Percentiles rank a stretch among this genome's conserved stretches.
phyloP scores from a whole-genome alignment of 23 tunicate genomes.

The Clavelina lepadiformis region DNA sequence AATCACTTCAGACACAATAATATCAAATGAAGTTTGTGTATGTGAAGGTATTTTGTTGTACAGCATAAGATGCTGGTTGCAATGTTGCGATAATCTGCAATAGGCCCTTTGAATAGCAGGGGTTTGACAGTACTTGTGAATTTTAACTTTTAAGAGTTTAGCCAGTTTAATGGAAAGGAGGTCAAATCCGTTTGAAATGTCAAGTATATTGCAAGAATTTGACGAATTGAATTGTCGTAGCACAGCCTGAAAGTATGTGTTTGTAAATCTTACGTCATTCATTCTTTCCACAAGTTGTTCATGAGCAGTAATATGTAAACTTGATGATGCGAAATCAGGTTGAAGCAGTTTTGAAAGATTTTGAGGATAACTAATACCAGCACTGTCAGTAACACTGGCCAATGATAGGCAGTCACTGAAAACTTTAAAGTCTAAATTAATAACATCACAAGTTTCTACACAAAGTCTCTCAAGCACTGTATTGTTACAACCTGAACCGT shows the following conservation, averaged over 20 bases:
- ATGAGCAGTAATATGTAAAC: conserved; percentile 19
- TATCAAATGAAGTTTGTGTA: conserved; percentile 12
- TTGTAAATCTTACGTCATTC: conserved; percentile 25
- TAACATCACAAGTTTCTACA: not conserved
- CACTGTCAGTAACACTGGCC: conserved; percentile 2
- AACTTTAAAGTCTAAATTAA: conserved; percentile 14
- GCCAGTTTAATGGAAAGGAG: conserved; percentile 14
- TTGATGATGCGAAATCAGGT: too few relatives aligned
- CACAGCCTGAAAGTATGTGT: conserved; percentile 29
- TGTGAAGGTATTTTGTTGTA: not conserved
- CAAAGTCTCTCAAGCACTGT: too few relatives aligned
- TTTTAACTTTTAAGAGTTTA: not conserved
- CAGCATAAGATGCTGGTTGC: not conserved
- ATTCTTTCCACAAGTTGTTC: conserved; percentile 36
- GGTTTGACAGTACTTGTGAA: conserved; percentile 44
- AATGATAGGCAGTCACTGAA: conserved; percentile 28
- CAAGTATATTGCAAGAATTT: not conserved
- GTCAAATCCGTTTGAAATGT: conserved; percentile 46
- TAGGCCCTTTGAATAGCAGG: not conserved
- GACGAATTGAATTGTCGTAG: not conserved
- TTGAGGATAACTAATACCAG: conserved; percentile 1
- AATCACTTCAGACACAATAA: conserved; percentile 33
- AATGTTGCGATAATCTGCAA: not conserved
- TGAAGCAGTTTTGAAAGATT: not conserved
- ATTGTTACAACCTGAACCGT: too few relatives aligned